Conservation (phyloP, 2,113 vertebrate genomes). For the Naja naja region DNA sequence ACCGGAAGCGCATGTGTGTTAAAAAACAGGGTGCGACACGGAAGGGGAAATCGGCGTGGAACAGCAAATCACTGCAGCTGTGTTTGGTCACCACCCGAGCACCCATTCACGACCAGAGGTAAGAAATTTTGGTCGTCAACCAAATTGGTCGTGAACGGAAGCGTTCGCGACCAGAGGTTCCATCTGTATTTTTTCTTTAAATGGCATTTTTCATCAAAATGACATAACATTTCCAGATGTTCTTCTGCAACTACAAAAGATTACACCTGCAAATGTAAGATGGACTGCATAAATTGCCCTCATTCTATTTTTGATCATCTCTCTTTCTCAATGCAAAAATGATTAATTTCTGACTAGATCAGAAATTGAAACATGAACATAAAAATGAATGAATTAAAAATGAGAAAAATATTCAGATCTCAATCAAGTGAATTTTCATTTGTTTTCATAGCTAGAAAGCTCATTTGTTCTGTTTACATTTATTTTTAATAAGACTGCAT, state of each 20-base stretch:
- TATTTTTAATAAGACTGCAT: background rate
- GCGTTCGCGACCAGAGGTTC: too few species aligned
- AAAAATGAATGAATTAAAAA: background rate
- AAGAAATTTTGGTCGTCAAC: too few species aligned
- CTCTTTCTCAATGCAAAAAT: background rate
- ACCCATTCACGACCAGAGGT: too few species aligned
- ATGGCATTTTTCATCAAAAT: background rate
- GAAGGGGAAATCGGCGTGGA: too few species aligned
- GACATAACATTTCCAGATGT: background rate
- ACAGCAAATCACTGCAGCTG: too few species aligned
- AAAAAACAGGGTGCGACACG: too few species aligned
- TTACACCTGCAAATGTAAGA: background rate
- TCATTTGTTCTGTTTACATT: background rate
- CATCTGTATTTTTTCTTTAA: background rate
- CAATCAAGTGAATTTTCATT: background rate
- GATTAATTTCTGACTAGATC: background rate
- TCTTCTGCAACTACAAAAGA: background rate
- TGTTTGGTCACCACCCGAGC: too few species aligned
- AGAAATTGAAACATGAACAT: background rate
- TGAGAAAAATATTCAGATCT: background rate
- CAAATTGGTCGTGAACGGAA: too few species aligned
- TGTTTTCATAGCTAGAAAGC: background rate
- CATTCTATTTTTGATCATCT: background rate
- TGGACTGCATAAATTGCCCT: background rate
- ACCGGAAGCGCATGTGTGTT: too few species aligned